Percentiles rank a stretch among this genome's conserved stretches.
phyloP scores from a whole-genome alignment of 2,113 vertebrate species.

The Psephotus haematonotus region DNA sequence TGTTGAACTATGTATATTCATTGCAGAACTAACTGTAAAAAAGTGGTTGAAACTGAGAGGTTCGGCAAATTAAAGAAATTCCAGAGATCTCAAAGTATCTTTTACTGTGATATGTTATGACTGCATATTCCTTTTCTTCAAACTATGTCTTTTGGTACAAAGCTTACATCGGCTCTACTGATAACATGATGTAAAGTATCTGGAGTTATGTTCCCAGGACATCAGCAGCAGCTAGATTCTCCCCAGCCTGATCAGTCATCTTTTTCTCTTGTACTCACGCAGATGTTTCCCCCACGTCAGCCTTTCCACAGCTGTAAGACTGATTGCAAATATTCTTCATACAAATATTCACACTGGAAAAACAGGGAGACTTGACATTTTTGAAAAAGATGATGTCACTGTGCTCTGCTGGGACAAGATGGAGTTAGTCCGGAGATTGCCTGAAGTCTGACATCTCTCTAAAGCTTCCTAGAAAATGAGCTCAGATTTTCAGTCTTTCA shows the following conservation, averaged over 20 bases:
- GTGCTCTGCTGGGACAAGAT: background rate
- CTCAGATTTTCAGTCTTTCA: background rate
- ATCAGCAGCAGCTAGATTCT: background rate
- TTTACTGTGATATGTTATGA: background rate
- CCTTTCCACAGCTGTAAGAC: background rate
- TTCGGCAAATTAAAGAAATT: constrained; percentile 12
- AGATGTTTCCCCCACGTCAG: background rate
- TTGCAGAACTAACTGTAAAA: background rate
- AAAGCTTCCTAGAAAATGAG: background rate
- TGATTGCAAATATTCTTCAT: background rate
- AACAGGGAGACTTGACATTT: background rate
- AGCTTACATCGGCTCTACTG: background rate
- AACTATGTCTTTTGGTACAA: background rate
- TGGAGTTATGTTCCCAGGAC: background rate
- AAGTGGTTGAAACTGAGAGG: background rate
- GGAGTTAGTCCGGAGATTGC: background rate
- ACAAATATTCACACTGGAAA: background rate
- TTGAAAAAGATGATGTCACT: background rate
- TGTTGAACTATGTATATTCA: background rate
- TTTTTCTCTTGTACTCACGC: background rate
- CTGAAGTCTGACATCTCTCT: background rate
- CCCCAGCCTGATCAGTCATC: background rate
- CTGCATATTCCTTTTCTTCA: background rate
- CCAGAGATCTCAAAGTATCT: background rate
- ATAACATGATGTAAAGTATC: background rate